Conservation (phyloP, 2,888 invertebrate genomes). For the Chorisops tibialis region DNA sequence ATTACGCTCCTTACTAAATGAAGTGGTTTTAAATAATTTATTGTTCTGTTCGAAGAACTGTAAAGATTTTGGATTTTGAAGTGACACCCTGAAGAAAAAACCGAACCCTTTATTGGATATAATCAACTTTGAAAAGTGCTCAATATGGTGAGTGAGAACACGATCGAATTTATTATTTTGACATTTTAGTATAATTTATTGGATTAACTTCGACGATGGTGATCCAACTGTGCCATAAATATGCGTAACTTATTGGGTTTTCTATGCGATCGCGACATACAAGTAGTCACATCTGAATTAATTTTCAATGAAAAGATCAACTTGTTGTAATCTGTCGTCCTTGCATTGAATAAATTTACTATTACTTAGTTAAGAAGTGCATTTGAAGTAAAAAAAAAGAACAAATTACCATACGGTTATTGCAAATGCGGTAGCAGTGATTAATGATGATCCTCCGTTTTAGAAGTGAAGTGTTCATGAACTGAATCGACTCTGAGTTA, state of each 20-base stretch:
- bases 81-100: background rate
- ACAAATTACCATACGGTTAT: too few species aligned
- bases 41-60: too few species aligned
- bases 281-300: too few species aligned
- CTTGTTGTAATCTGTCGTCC: background rate
- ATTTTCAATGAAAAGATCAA: constrained; percentile 1
- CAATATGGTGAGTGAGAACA: constrained; percentile 28
- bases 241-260: background rate
- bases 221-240: background rate
- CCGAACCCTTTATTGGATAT: constrained; percentile 6
- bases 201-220: background rate
- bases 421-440: too few species aligned
- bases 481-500: too few species aligned
- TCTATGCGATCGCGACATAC: too few species aligned
- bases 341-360: constrained; percentile 5
- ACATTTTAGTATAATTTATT: background rate
- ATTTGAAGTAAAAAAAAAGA: too few species aligned
- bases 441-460: too few species aligned
- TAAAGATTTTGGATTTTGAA: background rate
- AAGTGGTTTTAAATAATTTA: too few species aligned
- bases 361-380: background rate
- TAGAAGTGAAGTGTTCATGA: too few species aligned
- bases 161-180: background rate
- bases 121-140: constrained; percentile 24
- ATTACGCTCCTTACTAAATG: too few species aligned